Evolutionary conservation across 2,888 invertebrate genomes (phyloP), one percentile per base, ranked within the genome.

Genomic region (Spisula solida): DNA sequence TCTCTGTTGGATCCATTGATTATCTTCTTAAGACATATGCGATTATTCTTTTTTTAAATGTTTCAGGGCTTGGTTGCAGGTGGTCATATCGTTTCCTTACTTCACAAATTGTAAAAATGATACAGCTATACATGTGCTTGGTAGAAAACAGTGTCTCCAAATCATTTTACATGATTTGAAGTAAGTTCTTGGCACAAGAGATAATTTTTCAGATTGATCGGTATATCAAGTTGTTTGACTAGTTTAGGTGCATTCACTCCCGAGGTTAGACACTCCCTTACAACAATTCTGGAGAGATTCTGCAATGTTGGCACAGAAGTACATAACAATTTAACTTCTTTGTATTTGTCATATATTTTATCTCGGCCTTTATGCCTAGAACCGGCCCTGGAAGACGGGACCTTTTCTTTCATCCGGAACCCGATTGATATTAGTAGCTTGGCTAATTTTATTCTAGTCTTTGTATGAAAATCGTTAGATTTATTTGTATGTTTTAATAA

Each of bases 391-490:
- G 51, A 78, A 20, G 29, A 47, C 10, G 81, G n/a, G 18, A 48
- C 16, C 20, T 48, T 47, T 12, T 41, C n/a, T 47, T 81, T 79
- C 55, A 93, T 56, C 70, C 81, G 83, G 79, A 94, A 93, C 25
- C 94, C 94, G 34, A 93, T 87, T 29, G 91, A 56, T 56, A 94
- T 86, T 82, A 94, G 90, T n/a, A 70, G 56, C 78, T 90, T 90
- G 25, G 94, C 94, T 56, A 94, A 78, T 18, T 84, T 81, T 14
- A 92, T 82, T 70, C 94, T 91, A 41, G 92, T 92, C 82, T 92
- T 92, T 29, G 94, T 89, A 85, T 94, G 94, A 85, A 94, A 94
- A 86, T 92, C 91, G 20, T 87, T 87, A 25, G 55, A 41, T 34
- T 91, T 88, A n/a, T 89, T 66, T 12, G 92, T 92, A 84, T 90